These are phyloP conservation scores for Agrilus planipennis DNA, from an alignment of 1,140 invertebrate genomes.

Conservation along the genomic window DNA sequence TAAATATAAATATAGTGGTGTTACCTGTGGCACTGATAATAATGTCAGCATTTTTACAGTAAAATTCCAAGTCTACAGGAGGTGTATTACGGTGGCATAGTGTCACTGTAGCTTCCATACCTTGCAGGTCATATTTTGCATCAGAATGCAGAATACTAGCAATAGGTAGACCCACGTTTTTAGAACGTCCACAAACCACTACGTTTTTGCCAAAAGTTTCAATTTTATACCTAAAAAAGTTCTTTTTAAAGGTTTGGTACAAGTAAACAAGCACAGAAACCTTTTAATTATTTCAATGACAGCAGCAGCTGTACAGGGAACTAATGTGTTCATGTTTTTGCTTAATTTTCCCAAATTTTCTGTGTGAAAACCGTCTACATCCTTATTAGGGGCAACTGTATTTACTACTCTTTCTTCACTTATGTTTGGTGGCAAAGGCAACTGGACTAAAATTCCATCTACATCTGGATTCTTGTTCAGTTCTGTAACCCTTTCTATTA, in stretches of 20 bases:
- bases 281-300: conserved; percentile 65
- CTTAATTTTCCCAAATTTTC: conserved; percentile 67
- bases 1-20: conserved; percentile 7
- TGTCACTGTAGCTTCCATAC: conserved; percentile 73
- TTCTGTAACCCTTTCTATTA: conserved; percentile 50
- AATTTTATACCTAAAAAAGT: conserved; percentile 51
- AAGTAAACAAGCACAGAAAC: conserved; percentile 17
- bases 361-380: conserved; percentile 84
- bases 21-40: conserved; percentile 65
- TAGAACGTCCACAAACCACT: conserved; percentile 78
- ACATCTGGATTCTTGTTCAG: conserved; percentile 59
- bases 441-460: conserved; percentile 76
- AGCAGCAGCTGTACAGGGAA: conserved; percentile 77
- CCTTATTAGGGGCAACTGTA: conserved; percentile 65
- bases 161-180: conserved; percentile 81
- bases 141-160: conserved; percentile 70
- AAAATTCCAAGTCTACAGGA: conserved; percentile 52
- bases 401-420: conserved; percentile 67
- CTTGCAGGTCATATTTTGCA: conserved; percentile 32
- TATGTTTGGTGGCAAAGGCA: conserved; percentile 68
- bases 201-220: conserved; percentile 74
- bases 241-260: neutral
- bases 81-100: conserved; percentile 82
- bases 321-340: conserved; percentile 57
- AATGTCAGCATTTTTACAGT: conserved; percentile 66